Base-by-base conservation (phyloP, 2,888 invertebrate species). In the Diadromus collaris region DNA sequence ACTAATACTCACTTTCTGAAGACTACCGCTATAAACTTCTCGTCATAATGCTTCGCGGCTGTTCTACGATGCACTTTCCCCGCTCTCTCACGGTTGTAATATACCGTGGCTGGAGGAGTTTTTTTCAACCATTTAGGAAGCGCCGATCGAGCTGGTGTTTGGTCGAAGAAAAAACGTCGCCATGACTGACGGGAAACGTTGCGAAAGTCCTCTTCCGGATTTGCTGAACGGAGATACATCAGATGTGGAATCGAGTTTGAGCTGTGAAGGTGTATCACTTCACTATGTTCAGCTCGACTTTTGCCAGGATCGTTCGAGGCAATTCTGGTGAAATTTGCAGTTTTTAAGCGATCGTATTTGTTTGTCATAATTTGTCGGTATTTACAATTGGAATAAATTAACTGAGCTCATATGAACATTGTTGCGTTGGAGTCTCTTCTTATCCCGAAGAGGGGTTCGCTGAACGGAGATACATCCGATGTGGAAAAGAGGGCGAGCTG, bases 31-130 rank as follows among this genome's bases (percentile, higher is more conserved):
- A 76, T 79, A 76, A 74, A 79, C 73, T 70, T 65, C 60, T 27
- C 76, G 70, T 76, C 79, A 73, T 79, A 79, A 79, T 79, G 76
- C 73, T 56, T 29, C 27, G 41, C 58, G 46, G 65, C 46, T 60
- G 65, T 74, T 70, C 73, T 61, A 41, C 65, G 29, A 41, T 67
- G 76, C 76, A 79, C 79, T 79, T 79, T 79, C 79, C 72, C 76
- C 76, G 67, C 73, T 38, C 60, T 65, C 58, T 46, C 58, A 48
- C 41, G 6, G 16, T 32, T 58, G 46, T 74, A 74, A 74, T 74
- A 73, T 41, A 74, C 60, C 65, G 41, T 51, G 61, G 38, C 65
- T 32, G 69, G 54, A 38, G 70, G 34, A 51, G 44, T 70, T 76
- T 65, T 58, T 61, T 54, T 46, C 56, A 41, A 44, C 65, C 65